Evolutionary conservation across 2,888 invertebrate genomes (phyloP).

Genomic region (Formica aserva): DNA sequence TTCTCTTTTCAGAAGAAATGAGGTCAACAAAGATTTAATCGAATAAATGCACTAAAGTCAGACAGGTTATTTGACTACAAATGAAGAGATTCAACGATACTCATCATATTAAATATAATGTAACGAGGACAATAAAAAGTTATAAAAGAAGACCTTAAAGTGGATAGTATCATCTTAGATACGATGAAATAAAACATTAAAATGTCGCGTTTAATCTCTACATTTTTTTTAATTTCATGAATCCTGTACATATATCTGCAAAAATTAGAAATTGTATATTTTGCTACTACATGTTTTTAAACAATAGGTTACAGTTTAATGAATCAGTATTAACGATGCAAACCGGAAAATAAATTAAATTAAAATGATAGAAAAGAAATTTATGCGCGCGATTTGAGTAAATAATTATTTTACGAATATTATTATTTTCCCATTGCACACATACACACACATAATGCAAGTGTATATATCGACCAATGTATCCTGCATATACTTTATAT

Average conservation of each 20-base stretch:
- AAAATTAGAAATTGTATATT: background rate
- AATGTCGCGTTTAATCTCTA: background rate
- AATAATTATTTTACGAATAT: conserved; percentile 28
- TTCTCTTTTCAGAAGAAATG: background rate
- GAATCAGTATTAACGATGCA: conserved; percentile 7
- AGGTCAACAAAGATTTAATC: conserved; percentile 4
- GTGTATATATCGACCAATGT: conserved; percentile 10
- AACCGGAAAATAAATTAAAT: background rate
- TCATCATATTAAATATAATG: background rate
- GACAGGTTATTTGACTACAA: background rate
- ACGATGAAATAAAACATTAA: background rate
- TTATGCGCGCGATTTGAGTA: background rate
- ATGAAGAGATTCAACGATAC: background rate
- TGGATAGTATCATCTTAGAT: background rate
- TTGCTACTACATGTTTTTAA: background rate
- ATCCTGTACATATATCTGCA: background rate
- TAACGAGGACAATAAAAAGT: background rate
- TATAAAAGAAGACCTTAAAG: conserved; percentile 10
- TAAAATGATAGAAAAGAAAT: background rate
- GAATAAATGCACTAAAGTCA: background rate
- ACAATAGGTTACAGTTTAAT: background rate
- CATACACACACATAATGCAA: background rate
- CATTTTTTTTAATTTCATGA: background rate
- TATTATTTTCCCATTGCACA: background rate
- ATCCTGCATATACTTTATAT: background rate